These are phyloP conservation scores for Anoplopoma fimbria DNA, from an alignment of 2,113 vertebrate genomes.

Conservation along the genomic window DNA sequence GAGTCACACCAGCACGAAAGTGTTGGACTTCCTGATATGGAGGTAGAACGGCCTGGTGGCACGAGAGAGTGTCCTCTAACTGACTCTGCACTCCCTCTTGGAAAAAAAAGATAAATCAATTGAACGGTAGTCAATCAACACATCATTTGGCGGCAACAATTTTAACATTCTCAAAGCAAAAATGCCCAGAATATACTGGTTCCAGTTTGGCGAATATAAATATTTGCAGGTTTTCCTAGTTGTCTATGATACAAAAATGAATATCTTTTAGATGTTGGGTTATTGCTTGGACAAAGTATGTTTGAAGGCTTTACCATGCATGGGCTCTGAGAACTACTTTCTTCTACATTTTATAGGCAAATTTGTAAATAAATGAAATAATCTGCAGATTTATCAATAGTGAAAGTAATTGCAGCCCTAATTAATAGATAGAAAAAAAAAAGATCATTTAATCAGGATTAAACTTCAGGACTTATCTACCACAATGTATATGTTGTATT, in stretches of 20 bases:
- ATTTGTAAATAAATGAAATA: too few species aligned
- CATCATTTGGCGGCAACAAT: too few species aligned
- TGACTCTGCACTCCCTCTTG: not conserved
- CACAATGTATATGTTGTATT: not conserved
- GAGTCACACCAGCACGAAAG: slow-evolving; percentile 8
- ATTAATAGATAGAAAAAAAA: not conserved
- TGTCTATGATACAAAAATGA: not conserved
- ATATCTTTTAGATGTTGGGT: not conserved
- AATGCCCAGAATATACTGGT: not conserved
- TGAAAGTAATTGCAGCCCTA: not conserved
- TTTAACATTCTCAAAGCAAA: too few species aligned
- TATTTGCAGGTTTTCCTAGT: not conserved
- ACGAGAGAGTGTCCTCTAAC: not conserved
- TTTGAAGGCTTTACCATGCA: not conserved
- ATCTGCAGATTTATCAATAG: not conserved
- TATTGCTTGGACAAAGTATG: not conserved
- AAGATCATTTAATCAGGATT: not conserved
- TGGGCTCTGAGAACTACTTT: not conserved
- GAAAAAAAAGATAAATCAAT: not conserved
- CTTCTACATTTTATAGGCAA: not conserved
- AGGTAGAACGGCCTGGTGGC: not conserved
- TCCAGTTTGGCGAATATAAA: not conserved
- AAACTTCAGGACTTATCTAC: not conserved
- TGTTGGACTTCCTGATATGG: slow-evolving; percentile 21
- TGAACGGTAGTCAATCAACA: not conserved